Conservation (phyloP, 2,113 vertebrate genomes). For the Machaerirhynchus nigripectus region DNA sequence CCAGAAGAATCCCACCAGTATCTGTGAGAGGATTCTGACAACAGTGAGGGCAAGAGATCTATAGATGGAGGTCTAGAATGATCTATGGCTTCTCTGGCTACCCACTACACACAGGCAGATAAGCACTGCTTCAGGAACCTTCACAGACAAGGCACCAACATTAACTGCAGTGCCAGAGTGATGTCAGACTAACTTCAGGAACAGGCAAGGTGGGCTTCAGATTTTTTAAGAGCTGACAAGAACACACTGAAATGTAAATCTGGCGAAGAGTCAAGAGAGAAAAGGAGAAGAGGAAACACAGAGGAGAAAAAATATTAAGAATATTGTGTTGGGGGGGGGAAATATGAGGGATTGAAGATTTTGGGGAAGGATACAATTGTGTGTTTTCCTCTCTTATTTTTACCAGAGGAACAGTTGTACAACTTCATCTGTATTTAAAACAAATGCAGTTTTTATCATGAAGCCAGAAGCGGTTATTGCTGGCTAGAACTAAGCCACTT, state of each 20-base stretch:
- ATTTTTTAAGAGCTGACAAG: background rate
- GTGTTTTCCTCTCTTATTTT: background rate
- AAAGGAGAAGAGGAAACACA: background rate
- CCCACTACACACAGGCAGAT: background rate
- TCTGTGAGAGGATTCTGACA: background rate
- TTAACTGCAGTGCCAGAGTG: background rate
- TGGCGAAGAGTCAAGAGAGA: background rate
- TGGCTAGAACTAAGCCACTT: background rate
- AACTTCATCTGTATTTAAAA: background rate
- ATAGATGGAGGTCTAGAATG: background rate
- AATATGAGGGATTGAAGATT: background rate
- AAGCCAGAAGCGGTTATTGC: background rate
- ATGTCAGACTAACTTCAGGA: background rate
- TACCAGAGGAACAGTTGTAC: background rate
- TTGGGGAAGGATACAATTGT: background rate
- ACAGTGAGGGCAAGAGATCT: background rate
- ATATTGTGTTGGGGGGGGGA: background rate
- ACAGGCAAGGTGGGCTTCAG: background rate
- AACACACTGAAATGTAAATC: background rate
- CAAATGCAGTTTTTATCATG: background rate
- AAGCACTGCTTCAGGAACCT: background rate
- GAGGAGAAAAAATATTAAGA: background rate
- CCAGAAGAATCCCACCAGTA: background rate
- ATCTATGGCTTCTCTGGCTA: background rate
- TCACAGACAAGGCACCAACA: background rate